Evolutionary conservation across 1,140 invertebrate species (phyloP), one percentile per base, ranked within the genome.

Genomic region (Macrobrachium nipponense): DNA sequence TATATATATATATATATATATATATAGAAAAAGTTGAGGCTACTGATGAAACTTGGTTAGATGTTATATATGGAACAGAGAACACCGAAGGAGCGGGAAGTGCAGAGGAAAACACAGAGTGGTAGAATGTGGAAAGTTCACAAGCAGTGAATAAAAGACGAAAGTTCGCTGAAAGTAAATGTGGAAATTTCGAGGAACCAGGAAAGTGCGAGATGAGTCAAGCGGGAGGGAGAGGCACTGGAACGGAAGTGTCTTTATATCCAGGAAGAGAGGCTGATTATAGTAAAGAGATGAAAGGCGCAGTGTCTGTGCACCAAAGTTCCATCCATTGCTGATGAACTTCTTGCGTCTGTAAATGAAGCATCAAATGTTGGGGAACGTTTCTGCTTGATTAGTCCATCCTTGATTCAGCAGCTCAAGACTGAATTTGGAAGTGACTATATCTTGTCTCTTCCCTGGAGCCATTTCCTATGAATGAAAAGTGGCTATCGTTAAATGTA

Each of bases 1-100:
- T 68, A n/a, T 68, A n/a, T 68, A n/a, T 68, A 68, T 68, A n/a
- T 68, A 68, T 68, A 68, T 68, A 68, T 68, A 68, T 18, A 68
- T 18, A 68, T 18, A 68, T 15, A 59, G 2, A 18, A 12, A 60
- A 18, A 78, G 18, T n/a, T 15, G 59, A 11, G 18, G 18, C 18
- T 11, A 18, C 15, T 20, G 2, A 59, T 3, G 27, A 36, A 36
- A 36, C 27, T 36, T 36, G 27, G 4, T 36, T 36, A 36, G 27
- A 4, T 36, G 27, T 4, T 23, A 3, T 20, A 12, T 18, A 15
- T 18, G 10, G 70, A 73, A 20, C 27, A 43, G 60, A 43, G 11
- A 20, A 43, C n/a, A 66, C 17, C 5, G 14, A 44, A 43, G 11
- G 43, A 44, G 62, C 27, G 20, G 8, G 66, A 17, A 44, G 36